phyloP scores from a whole-genome alignment of 2,888 invertebrate species.

The Amphiduros pacificus region DNA sequence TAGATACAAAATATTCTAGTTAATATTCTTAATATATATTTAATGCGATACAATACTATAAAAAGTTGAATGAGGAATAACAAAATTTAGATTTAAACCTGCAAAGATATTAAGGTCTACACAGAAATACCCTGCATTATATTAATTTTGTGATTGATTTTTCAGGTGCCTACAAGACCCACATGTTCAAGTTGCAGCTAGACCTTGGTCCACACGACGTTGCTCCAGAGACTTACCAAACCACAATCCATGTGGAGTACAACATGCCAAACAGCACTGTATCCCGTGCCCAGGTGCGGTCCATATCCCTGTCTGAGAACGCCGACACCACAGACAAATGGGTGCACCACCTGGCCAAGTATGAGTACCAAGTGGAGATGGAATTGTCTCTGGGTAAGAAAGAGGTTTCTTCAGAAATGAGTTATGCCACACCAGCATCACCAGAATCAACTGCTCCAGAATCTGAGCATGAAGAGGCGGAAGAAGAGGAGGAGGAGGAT shows the following conservation, averaged over 20 bases:
- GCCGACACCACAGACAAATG: constrained; percentile 94
- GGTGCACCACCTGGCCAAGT: constrained; percentile 92
- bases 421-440: background rate
- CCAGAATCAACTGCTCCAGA: background rate
- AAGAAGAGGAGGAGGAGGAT: no score
- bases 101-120: no score
- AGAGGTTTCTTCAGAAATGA: constrained; percentile 1
- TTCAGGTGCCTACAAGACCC: constrained; percentile 94
- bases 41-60: no score
- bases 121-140: no score
- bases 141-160: no score
- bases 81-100: no score
- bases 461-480: no score
- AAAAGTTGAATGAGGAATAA: no score
- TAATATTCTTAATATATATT: no score
- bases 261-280: constrained; percentile 87
- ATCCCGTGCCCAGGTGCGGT: constrained; percentile 93
- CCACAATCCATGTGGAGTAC: constrained; percentile 89
- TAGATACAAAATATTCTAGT: no score
- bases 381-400: constrained; percentile 30
- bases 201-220: constrained; percentile 96
- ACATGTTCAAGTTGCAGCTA: constrained; percentile 91
- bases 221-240: constrained; percentile 89
- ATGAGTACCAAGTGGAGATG: constrained; percentile 65
- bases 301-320: constrained; percentile 65